These are phyloP conservation scores for Acanthopleura granulata DNA, from an alignment of 2,888 invertebrate genomes.

Conservation along the genomic window DNA sequence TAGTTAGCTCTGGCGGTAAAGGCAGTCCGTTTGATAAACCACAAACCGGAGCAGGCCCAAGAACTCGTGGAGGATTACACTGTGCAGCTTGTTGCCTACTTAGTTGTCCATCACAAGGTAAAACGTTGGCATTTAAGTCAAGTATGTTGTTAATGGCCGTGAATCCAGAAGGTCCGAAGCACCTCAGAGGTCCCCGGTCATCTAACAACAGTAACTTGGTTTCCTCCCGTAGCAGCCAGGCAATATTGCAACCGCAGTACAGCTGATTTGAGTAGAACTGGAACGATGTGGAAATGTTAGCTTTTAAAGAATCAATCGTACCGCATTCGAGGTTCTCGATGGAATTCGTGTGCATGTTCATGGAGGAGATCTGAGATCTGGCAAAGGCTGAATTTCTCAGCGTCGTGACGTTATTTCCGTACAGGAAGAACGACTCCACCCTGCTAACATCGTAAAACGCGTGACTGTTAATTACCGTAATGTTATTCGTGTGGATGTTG, in stretches of 20 bases:
- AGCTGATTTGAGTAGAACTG: constrained; percentile 15
- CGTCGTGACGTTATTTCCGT: constrained; percentile 30
- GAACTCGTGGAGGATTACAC: neutral
- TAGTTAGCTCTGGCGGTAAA: neutral
- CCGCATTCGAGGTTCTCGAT: constrained; percentile 16
- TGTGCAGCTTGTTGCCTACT: neutral
- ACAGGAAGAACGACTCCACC: constrained; percentile 20
- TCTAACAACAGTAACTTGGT: neutral
- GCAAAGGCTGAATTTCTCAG: constrained; percentile 28
- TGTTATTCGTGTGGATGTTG: constrained; percentile 22
- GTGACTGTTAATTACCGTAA: constrained; percentile 32
- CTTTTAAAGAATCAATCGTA: neutral
- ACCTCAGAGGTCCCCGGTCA: neutral
- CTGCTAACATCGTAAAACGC: constrained; percentile 24
- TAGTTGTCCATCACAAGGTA: neutral
- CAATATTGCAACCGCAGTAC: constrained; percentile 6
- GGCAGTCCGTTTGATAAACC: neutral
- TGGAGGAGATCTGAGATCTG: neutral
- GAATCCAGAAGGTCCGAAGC: neutral
- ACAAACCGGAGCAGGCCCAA: neutral
- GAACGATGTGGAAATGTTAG: neutral
- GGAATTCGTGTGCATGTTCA: constrained; percentile 16
- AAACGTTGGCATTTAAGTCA: neutral
- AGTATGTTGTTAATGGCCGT: constrained; percentile 1
- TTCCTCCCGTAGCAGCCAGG: constrained; percentile 6